Base-by-base conservation (phyloP, 2,888 invertebrate species). In the Cyrtodaria siliqua region DNA sequence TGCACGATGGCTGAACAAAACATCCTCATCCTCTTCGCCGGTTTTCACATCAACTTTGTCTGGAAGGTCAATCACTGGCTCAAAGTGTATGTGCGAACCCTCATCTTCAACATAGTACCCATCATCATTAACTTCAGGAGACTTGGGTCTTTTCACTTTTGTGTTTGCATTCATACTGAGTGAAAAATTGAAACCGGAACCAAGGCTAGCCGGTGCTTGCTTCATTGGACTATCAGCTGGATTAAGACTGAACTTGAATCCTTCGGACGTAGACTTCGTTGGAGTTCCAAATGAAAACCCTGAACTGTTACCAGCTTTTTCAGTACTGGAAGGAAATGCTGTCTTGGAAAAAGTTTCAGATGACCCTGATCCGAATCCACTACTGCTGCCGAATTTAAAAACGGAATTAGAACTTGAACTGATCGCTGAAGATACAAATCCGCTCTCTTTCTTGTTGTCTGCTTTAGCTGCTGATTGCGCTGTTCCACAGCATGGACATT, bases 1-100 rank as follows among this genome's bases (percentile, higher is more conserved):
- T 0, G 97, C 96, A 64, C 97, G 94, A n/a, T 95, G 95, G 82
- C 95, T 95, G 91, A 97, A 98, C 85, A 97, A 93, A 0, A 95
- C 91, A 9, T 83, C 92, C 91, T 98, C 98, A 20, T 97, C 96
- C 92, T 99, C 98, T 93, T 99, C 98, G 0, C 98, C 98, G 0
- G 98, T 97, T 56, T 95, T 96, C 0, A 97, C 95, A 38, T 89
- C 89, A 4, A 92, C 87, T 29, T 87, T 87, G 9, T 93, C 93
- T 0, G 93, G 93, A 12, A 94, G 89, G 0, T 91, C 89, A 29
- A 94, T 90, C 23, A 93, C 89, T 1, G 94, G 94, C 67, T 93
- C 91, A 87, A 92, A 92, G 72, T 97, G 96, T 12, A 97, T 95
- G 63, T 95, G 96, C 0, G 97, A 96, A 79, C 96, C 96, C 93